These are phyloP conservation scores for Coccyzus lansbergi DNA, from an alignment of 2,797 vertebrate genomes.

Conservation along the genomic window DNA sequence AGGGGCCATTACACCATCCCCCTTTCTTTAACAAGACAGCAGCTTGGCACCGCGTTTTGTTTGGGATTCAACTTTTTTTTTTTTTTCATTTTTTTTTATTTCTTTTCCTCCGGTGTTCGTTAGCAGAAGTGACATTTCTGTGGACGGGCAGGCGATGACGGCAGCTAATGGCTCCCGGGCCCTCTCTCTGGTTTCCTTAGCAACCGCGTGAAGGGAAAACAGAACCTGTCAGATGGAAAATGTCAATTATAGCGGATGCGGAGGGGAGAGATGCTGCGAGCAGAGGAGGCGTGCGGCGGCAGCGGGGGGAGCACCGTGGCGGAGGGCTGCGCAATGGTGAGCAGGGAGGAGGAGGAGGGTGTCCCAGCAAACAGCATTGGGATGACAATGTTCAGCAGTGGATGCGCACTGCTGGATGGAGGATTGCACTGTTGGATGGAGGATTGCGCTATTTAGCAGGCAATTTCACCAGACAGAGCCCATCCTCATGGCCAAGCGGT, in stretches of 20 bases:
- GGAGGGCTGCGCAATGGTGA: not conserved
- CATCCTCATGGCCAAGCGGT: not conserved
- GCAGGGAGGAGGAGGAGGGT: not conserved
- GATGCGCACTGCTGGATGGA: accelerated
- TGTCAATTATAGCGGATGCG: constrained; percentile 89
- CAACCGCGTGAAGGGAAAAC: constrained; percentile 81
- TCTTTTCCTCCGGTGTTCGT: constrained; percentile 19
- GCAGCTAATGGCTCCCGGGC: constrained; percentile 78
- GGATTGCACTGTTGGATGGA: not conserved
- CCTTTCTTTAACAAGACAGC: not conserved
- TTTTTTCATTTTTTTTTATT: not conserved
- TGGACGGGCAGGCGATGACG: constrained; percentile 79
- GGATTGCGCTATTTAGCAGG: not conserved
- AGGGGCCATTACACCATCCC: not conserved
- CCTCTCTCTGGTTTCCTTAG: constrained; percentile 85
- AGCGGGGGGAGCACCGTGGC: not conserved
- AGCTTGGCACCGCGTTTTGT: not conserved
- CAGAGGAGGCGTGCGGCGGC: not conserved
- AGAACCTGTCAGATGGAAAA: constrained; percentile 94
- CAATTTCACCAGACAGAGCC: not conserved
- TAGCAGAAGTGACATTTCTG: constrained; percentile 74
- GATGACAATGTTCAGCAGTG: not conserved
- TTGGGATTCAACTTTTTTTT: not conserved
- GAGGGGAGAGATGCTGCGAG: constrained; percentile 57
- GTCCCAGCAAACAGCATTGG: not conserved